phyloP scores from a whole-genome alignment of 2,888 invertebrate genomes.

The Drosophila melanocephala region DNA sequence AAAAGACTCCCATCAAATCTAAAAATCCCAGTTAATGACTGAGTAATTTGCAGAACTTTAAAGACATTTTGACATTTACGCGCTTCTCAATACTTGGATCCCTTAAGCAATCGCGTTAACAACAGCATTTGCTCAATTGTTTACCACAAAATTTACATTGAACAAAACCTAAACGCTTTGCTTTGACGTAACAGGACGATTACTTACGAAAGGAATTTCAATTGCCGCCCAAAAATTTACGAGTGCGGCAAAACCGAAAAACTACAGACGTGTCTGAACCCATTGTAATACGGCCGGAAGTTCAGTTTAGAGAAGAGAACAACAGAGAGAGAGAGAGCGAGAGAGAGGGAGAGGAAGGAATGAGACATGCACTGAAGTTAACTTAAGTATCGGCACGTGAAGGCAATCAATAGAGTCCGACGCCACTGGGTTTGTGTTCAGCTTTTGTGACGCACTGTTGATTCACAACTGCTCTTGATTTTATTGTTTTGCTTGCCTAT shows the following conservation, averaged over 20 bases:
- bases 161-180: conserved; percentile 16
- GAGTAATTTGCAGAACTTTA: not conserved
- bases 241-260: conserved; percentile 31
- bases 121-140: conserved; percentile 24
- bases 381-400: conserved; percentile 71
- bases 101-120: conserved; percentile 13
- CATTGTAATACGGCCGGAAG: conserved; percentile 8
- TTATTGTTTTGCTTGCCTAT: conserved; percentile 64
- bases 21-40: not conserved
- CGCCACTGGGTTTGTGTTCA: conserved; percentile 7
- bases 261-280: conserved; percentile 61
- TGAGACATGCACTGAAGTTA: not conserved
- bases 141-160: conserved; percentile 13
- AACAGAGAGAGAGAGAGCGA: not conserved
- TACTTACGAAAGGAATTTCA: conserved; percentile 42
- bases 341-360: not conserved
- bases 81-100: not conserved
- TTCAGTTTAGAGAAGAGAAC: conserved; percentile 16
- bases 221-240: conserved; percentile 32
- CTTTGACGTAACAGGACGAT: conserved; percentile 49
- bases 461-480: conserved; percentile 71
- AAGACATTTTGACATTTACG: not conserved
- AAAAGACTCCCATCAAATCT: not conserved
- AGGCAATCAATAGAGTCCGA: conserved; percentile 65
- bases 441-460: conserved; percentile 75